phyloP scores from a whole-genome alignment of 2,888 invertebrate species.

The Nemurella pictetii region DNA sequence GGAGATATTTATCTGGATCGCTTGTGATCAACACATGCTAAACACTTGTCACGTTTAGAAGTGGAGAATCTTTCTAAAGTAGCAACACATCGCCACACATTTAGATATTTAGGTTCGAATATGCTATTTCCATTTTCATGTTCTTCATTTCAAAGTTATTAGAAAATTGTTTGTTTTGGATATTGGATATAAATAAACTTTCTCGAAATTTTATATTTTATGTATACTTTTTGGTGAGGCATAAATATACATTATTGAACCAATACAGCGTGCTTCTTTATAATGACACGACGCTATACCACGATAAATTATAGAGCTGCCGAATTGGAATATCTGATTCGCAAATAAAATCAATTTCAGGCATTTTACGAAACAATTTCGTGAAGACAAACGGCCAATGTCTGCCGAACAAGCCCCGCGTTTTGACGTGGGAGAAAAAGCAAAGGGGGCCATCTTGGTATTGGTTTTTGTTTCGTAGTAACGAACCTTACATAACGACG shows the following conservation, averaged over 20 bases:
- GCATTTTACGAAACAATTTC: not conserved
- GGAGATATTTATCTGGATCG: constrained; percentile 9
- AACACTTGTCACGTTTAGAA: not conserved
- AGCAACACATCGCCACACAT: not conserved
- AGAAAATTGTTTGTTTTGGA: not conserved
- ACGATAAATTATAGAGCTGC: too few species aligned
- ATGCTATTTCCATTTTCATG: not conserved
- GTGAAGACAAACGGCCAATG: not conserved
- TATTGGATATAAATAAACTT: too few species aligned
- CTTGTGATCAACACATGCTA: constrained; percentile 1
- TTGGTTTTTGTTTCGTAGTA: not conserved
- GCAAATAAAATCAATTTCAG: not conserved
- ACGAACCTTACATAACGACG: not conserved
- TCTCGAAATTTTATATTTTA: too few species aligned
- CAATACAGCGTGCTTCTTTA: too few species aligned
- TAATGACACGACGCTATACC: too few species aligned
- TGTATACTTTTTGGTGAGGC: too few species aligned
- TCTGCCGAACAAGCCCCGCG: not conserved
- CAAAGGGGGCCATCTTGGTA: not conserved
- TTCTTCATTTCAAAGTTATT: not conserved
- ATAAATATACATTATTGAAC: too few species aligned
- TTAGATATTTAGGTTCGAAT: not conserved
- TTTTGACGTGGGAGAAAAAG: not conserved
- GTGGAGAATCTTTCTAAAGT: not conserved
- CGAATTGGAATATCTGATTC: not conserved